Evolutionary conservation across 2,797 vertebrate genomes (phyloP).

Genomic region (Falco peregrinus): DNA sequence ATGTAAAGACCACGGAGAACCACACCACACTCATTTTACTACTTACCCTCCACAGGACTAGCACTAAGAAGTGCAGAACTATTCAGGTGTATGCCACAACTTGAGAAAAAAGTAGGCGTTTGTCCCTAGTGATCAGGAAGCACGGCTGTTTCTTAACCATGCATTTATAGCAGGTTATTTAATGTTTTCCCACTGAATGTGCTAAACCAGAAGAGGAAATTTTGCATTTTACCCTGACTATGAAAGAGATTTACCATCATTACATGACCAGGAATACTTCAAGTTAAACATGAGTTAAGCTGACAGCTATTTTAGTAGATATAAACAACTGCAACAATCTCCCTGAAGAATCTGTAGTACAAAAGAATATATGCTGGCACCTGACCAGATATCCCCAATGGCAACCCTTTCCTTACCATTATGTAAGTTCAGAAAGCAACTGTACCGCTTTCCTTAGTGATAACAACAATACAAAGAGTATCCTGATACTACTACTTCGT

Average conservation of each 20-base stretch:
- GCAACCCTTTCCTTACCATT: neutral
- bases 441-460: neutral
- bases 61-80: neutral
- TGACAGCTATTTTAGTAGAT: neutral
- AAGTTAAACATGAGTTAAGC: neutral
- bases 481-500: neutral
- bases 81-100: neutral
- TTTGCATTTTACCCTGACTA: neutral
- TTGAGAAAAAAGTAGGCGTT: neutral
- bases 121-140: neutral
- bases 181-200: neutral
- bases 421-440: neutral
- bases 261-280: neutral
- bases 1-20: neutral
- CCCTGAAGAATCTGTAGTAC: neutral
- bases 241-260: neutral
- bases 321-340: neutral
- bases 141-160: neutral
- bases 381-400: neutral
- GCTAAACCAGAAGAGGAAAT: neutral
- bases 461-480: neutral
- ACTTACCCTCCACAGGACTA: neutral
- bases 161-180: neutral
- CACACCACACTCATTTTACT: neutral
- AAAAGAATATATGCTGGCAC: neutral